Evolutionary conservation across 2,888 invertebrate genomes (phyloP).

Genomic region (Dasysyrphus tricinctus): DNA sequence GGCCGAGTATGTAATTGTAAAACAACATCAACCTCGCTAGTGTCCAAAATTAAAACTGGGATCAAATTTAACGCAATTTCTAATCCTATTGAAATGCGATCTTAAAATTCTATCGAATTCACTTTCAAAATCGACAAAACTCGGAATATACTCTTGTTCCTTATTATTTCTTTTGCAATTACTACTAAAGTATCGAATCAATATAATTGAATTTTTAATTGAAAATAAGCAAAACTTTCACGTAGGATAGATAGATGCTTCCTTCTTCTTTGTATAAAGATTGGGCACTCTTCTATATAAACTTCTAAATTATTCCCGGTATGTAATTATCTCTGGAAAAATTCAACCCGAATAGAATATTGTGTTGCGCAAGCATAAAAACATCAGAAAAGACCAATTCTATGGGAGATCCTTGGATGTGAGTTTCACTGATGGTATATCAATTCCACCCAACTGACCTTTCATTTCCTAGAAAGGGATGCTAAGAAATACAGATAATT

Average conservation of each 20-base stretch:
- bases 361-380: background rate
- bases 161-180: background rate
- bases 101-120: no score
- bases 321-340: background rate
- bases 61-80: no score
- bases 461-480: background rate
- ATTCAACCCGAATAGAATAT: background rate
- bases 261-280: no score
- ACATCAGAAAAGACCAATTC: background rate
- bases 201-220: conserved; percentile 5
- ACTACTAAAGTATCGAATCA: background rate
- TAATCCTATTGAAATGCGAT: no score
- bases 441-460: background rate
- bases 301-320: background rate
- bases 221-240: background rate
- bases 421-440: background rate
- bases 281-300: conserved; percentile 4
- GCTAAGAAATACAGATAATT: conserved; percentile 31
- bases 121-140: no score
- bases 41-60: no score
- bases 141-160: no score
- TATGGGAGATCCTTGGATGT: background rate
- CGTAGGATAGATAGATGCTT: background rate
- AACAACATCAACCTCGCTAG: no score
- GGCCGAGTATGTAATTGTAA: no score